Percentiles rank a stretch among this genome's conserved stretches.
Conservation (phyloP, 2,888 invertebrate species). For the Kuschelorhynchus macadamiae region DNA sequence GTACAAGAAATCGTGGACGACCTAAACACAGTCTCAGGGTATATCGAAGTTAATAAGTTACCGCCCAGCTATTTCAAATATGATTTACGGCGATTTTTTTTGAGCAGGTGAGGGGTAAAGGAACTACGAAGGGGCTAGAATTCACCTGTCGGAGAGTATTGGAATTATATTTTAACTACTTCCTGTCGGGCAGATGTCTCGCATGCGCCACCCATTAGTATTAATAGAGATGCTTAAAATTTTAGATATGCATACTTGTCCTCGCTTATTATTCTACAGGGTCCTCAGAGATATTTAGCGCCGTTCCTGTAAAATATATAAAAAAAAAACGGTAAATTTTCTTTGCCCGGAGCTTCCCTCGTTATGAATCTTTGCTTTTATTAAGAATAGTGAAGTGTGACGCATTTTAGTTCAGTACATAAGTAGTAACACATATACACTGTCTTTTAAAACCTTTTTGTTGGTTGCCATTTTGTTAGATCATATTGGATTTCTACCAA, state of each 20-base stretch:
- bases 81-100: constrained; percentile 63
- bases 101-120: constrained; percentile 46
- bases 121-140: constrained; percentile 52
- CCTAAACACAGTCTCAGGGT: constrained; percentile 50
- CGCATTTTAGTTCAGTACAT: no score
- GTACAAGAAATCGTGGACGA: constrained; percentile 40
- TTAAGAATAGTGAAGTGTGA: no score
- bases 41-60: constrained; percentile 65
- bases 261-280: no score
- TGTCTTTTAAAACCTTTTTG: no score
- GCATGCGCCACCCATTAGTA: constrained; percentile 49
- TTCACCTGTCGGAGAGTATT: constrained; percentile 63
- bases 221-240: constrained; percentile 31
- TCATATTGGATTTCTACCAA: no score
- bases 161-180: constrained; percentile 64
- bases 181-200: constrained; percentile 64
- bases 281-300: no score
- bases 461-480: no score
- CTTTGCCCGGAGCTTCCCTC: no score
- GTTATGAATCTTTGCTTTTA: no score
- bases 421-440: no score
- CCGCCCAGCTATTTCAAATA: constrained; percentile 67
- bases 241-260: constrained; percentile 2
- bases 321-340: no score
- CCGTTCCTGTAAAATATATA: no score